These are phyloP conservation scores for Paramisgurnus dabryanus DNA, from an alignment of 2,113 vertebrate genomes.

Conservation along the genomic window DNA sequence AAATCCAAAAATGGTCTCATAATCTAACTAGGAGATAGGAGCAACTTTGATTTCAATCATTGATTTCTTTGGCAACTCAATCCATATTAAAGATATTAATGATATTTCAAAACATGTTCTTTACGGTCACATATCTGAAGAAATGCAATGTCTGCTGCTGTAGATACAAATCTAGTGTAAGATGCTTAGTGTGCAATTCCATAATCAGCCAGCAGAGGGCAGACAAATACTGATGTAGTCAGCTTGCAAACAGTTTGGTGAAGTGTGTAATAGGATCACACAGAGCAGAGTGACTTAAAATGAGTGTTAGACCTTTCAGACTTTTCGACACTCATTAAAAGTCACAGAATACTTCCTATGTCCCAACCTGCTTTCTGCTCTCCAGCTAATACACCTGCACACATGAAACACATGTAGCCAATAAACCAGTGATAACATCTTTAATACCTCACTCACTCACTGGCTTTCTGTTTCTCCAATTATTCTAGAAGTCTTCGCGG, in stretches of 20 bases:
- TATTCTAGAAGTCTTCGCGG: constrained; percentile 25
- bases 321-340: constrained; percentile 10
- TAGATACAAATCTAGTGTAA: too few relatives aligned
- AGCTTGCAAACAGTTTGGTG: neutral
- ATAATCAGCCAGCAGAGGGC: constrained; percentile 40
- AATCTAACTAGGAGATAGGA: too few relatives aligned
- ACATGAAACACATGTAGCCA: constrained; percentile 12
- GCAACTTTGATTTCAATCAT: too few relatives aligned
- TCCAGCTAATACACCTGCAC: constrained; percentile 1
- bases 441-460: constrained; percentile 9
- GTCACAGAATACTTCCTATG: neutral
- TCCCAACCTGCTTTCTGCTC: neutral
- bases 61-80: too few relatives aligned
- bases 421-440: constrained; percentile 35
- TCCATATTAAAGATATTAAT: too few relatives aligned
- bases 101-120: too few relatives aligned
- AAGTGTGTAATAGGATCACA: neutral
- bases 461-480: constrained; percentile 20
- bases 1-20: too few relatives aligned
- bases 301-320: neutral
- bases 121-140: too few relatives aligned
- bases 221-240: neutral
- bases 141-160: neutral
- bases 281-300: neutral
- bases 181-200: neutral